These are phyloP conservation scores for Semicossyphus pulcher DNA, from an alignment of 2,113 vertebrate species.

Conservation along the genomic window DNA sequence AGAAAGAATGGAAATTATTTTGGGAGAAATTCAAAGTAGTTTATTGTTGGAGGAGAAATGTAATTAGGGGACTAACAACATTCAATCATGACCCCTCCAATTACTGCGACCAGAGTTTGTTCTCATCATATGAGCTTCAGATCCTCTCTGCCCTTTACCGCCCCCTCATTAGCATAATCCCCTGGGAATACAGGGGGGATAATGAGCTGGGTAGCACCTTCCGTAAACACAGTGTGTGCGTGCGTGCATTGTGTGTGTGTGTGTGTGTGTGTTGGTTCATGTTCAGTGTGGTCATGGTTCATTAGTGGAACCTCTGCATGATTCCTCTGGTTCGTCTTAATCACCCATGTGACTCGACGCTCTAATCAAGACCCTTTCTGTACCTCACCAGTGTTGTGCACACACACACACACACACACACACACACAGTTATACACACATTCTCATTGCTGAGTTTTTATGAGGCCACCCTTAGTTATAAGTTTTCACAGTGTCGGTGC, in stretches of 20 bases:
- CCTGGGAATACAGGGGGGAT: slow-evolving; percentile 65
- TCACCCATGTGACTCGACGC: slow-evolving; percentile 59
- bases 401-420: slow-evolving; percentile 15
- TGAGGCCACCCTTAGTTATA: slow-evolving; percentile 14
- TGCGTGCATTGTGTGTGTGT: slow-evolving; percentile 24
- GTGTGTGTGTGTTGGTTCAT: slow-evolving; percentile 13
- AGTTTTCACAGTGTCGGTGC: slow-evolving; percentile 2
- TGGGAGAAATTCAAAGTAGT: slow-evolving; percentile 55
- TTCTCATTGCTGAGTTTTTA: slow-evolving; percentile 3
- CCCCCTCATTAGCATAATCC: slow-evolving; percentile 79
- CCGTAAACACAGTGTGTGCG: slow-evolving; percentile 58
- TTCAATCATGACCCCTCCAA: slow-evolving; percentile 76
- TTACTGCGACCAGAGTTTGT: slow-evolving; percentile 70
- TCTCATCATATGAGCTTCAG: slow-evolving; percentile 74
- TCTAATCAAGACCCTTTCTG: slow-evolving; percentile 62
- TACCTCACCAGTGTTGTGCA: neutral
- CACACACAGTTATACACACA: neutral
- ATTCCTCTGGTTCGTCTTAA: slow-evolving; percentile 68
- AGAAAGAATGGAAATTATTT: slow-evolving; percentile 49
- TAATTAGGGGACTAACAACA: slow-evolving; percentile 69
- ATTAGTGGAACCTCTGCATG: slow-evolving; percentile 70
- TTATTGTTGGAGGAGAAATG: slow-evolving; percentile 63
- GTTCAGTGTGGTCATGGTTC: slow-evolving; percentile 62
- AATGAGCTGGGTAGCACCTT: slow-evolving; percentile 74
- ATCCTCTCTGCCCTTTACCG: slow-evolving; percentile 76